Evolutionary conservation across 2,888 invertebrate genomes (phyloP).

Genomic region (Caenorhabditis parvicauda): DNA sequence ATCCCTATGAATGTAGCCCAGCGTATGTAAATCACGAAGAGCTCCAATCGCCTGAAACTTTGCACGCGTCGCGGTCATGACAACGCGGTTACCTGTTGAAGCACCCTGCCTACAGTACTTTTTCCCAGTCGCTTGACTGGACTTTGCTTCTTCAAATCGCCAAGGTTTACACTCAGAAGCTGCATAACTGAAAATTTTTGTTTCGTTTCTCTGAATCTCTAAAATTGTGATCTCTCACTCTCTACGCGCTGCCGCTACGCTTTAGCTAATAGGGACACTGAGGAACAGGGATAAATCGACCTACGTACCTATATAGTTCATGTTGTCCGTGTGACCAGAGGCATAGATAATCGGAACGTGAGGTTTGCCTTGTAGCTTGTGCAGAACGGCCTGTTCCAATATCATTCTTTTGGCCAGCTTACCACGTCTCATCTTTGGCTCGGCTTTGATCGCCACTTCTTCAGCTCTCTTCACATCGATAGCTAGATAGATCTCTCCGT

Average conservation of each 20-base stretch:
- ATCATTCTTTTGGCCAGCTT: constrained; percentile 43
- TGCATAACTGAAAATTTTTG: constrained; percentile 37
- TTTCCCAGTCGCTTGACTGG: constrained; percentile 38
- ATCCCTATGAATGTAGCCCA: constrained; percentile 46
- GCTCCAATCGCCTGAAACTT: constrained; percentile 39
- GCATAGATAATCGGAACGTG: constrained; percentile 43
- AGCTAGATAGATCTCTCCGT: constrained; percentile 48
- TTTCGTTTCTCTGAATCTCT: background rate
- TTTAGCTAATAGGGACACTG: too few relatives aligned
- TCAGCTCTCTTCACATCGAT: constrained; percentile 31
- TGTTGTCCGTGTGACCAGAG: constrained; percentile 28
- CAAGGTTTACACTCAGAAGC: constrained; percentile 47
- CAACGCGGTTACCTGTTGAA: constrained; percentile 31
- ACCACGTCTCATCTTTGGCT: constrained; percentile 35
- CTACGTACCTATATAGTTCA: constrained; percentile 25
- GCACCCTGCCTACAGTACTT: constrained; percentile 25
- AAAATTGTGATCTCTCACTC: too few relatives aligned
- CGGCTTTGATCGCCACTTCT: constrained; percentile 48
- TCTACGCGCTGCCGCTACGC: too few relatives aligned
- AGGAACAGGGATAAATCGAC: too few relatives aligned
- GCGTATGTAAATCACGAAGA: constrained; percentile 46
- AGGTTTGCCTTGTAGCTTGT: constrained; percentile 43
- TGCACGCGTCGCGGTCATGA: constrained; percentile 10
- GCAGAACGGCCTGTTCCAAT: constrained; percentile 41
- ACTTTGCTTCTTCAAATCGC: constrained; percentile 44